Conservation (phyloP, 2,797 vertebrate species). For the Siniperca scherzeri region DNA sequence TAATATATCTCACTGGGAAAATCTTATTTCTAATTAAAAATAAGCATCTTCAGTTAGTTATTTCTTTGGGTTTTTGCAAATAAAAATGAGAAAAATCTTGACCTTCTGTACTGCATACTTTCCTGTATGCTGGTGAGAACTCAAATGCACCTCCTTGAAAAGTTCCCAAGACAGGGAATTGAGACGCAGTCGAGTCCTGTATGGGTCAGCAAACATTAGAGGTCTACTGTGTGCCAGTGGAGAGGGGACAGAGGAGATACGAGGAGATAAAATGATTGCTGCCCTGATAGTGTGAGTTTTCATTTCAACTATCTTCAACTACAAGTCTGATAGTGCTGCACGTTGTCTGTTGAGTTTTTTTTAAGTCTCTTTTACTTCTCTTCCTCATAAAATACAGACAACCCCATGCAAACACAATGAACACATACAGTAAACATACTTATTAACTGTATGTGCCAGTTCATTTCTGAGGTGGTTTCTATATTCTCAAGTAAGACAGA, state of each 20-base stretch:
- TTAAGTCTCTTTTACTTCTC: neutral
- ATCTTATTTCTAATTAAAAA: slow-evolving; percentile 8
- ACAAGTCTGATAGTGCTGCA: slow-evolving; percentile 15
- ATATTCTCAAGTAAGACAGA: slow-evolving; percentile 30
- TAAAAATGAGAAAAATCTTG: neutral
- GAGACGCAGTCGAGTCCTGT: slow-evolving; percentile 45
- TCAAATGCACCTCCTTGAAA: slow-evolving; percentile 38
- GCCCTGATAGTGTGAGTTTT: slow-evolving; percentile 24
- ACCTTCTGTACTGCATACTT: neutral
- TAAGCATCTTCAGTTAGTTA: neutral
- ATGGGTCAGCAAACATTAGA: slow-evolving; percentile 52
- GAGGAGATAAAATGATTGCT: slow-evolving; percentile 35
- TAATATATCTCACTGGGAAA: slow-evolving; percentile 2
- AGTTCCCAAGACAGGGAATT: slow-evolving; percentile 33
- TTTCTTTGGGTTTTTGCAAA: neutral
- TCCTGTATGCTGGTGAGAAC: neutral
- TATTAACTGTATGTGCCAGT: neutral
- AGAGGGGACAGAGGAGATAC: slow-evolving; percentile 33
- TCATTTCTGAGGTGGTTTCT: slow-evolving; percentile 36
- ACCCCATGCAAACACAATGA: neutral
- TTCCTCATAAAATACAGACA: slow-evolving; percentile 21
- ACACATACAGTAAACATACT: slow-evolving; percentile 3
- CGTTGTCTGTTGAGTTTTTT: neutral
- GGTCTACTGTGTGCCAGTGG: slow-evolving; percentile 21
- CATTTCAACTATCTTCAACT: slow-evolving; percentile 23